Evolutionary conservation across 1,140 invertebrate species (phyloP), one percentile per base, ranked within the genome.

Genomic region (Listronotus bonariensis): DNA sequence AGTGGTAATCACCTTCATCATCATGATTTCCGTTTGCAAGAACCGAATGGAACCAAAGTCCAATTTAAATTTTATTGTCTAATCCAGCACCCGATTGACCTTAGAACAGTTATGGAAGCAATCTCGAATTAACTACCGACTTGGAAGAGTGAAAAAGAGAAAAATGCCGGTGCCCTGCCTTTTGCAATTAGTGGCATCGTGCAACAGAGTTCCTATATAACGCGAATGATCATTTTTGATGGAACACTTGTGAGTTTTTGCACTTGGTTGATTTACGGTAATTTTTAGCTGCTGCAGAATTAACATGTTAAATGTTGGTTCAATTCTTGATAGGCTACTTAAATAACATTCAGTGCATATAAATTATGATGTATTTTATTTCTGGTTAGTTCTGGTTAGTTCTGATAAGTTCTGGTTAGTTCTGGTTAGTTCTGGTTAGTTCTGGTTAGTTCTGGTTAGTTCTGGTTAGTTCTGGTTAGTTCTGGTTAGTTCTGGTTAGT

Each of bases 21-120:
- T 18, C 42, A 14, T 12, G 14, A 12, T 15, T 45, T 45, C 42
- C 42, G 14, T 17, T 41, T 18, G 42, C 17, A 18, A 45, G 6
- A 17, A 31, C 26, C 26, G 46, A 18, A 14, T 32, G 17, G 12
- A n/a, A 11, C n/a, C 18, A 52, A 31, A 15, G 48, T 34, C 26
- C 63, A 65, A 65, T 65, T 65, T 65, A 59, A 65, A 41, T 65
- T 65, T 65, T 65, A 65, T 65, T 65, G 55, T 57, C 48, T 58
- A 46, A 58, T 65, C 49, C 17, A 26, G 45, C 52, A 45, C 45
- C 48, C 55, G 63, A 11, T 36, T 66, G 56, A 66, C 64, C 64
- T 34, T 8, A 26, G 55, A 53, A 66, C 64, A 60, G 64, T 66
- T 66, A 66, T 66, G 56, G 62, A 52, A 52, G 64, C 54, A 60